A percentile compares a stretch with the other conserved stretches of the same genome.
Evolutionary conservation across 2,113 vertebrate species (phyloP).

Genomic region (Gymnogyps californianus): DNA sequence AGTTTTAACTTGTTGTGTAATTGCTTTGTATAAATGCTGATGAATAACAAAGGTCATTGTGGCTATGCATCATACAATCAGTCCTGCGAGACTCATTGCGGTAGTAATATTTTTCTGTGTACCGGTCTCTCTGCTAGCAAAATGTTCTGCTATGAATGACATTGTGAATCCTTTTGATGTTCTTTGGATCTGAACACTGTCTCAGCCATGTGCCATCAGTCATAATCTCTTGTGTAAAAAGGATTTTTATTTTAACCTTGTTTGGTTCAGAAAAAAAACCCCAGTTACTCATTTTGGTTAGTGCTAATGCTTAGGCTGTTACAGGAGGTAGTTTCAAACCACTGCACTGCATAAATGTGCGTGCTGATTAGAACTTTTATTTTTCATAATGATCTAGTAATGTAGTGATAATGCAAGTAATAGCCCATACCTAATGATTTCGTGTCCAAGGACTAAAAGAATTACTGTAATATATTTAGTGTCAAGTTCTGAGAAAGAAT

Average conservation of each 20-base stretch:
- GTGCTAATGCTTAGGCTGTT: constrained; percentile 14
- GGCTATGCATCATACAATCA: not conserved
- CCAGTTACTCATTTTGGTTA: constrained; percentile 4
- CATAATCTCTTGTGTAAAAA: constrained; percentile 6
- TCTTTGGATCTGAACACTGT: not conserved
- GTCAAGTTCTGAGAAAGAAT: constrained; percentile 52
- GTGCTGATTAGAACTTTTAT: constrained; percentile 65
- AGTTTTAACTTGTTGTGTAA: not conserved
- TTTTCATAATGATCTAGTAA: constrained; percentile 68
- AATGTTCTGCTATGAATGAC: not conserved
- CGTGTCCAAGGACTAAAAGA: constrained; percentile 64
- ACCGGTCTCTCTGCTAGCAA: not conserved
- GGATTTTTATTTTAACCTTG: constrained; percentile 26
- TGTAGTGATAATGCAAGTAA: constrained; percentile 71
- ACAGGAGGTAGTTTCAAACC: constrained; percentile 10
- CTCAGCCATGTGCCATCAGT: not conserved
- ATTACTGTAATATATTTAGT: constrained; percentile 64
- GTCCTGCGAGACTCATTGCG: not conserved
- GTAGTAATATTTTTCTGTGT: not conserved
- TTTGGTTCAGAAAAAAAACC: not conserved
- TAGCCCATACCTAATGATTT: constrained; percentile 69
- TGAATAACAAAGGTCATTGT: not conserved
- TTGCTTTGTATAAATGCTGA: not conserved
- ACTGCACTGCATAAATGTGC: constrained; percentile 55
- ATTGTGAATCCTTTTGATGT: not conserved